Evolutionary conservation across 2,888 invertebrate genomes (phyloP).

Genomic region (Pristionchus entomophagus): DNA sequence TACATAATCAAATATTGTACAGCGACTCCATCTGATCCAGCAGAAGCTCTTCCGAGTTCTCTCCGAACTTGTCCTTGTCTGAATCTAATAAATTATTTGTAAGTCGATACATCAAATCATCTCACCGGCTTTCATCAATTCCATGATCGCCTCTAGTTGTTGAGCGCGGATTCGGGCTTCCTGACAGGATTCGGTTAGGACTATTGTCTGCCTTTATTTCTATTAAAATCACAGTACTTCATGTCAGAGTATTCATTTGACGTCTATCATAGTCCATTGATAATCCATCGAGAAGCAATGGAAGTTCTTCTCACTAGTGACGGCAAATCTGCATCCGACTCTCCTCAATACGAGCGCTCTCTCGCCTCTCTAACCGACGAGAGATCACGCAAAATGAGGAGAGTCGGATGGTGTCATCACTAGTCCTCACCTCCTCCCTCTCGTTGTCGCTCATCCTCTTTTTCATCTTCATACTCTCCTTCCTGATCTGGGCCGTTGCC

Average conservation of each 20-base stretch:
- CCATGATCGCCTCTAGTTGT: conserved; percentile 70
- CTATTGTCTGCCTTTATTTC: too few species aligned
- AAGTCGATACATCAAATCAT: background rate
- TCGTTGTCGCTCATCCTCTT: conserved; percentile 68
- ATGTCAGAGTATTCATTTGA: too few species aligned
- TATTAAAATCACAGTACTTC: too few species aligned
- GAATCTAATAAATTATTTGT: conserved; percentile 46
- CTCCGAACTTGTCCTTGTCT: conserved; percentile 71
- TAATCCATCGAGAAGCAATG: too few species aligned
- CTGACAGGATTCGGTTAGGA: conserved; percentile 54
- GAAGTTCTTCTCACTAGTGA: too few species aligned
- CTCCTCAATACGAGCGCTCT: too few species aligned
- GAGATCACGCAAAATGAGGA: too few species aligned
- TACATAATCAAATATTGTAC: conserved; percentile 60
- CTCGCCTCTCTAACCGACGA: too few species aligned
- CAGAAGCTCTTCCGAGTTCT: conserved; percentile 66
- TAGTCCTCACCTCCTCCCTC: conserved; percentile 64
- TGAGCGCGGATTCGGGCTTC: conserved; percentile 63
- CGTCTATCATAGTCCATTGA: too few species aligned
- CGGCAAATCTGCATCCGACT: too few species aligned
- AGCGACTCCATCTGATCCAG: conserved; percentile 68
- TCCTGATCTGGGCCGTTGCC: conserved; percentile 70
- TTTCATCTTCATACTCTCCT: conserved; percentile 63
- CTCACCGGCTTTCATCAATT: conserved; percentile 61
- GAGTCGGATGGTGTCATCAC: too few species aligned